Conservation (phyloP, 2,888 invertebrate species). For the Lamellibrachia satsuma region DNA sequence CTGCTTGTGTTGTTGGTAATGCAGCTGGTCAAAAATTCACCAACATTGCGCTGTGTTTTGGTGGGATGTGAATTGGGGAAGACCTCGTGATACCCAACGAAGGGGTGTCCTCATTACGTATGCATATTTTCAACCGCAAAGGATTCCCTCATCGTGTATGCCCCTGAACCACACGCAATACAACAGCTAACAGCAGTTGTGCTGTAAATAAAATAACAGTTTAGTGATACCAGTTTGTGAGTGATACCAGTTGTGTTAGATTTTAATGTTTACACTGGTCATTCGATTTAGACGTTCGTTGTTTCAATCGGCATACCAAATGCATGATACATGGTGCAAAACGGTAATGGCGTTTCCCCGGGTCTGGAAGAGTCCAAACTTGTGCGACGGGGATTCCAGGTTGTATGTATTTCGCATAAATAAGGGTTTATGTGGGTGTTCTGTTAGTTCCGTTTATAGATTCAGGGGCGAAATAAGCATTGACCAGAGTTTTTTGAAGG, state of each 20-base stretch:
- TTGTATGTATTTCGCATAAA: not conserved
- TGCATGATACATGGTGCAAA: not conserved
- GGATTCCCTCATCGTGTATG: not conserved
- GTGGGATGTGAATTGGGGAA: not conserved
- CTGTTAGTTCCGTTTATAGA: not conserved
- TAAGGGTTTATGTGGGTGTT: not conserved
- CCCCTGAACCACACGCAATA: not conserved
- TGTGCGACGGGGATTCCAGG: constrained; percentile 3
- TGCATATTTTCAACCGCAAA: constrained; percentile 17
- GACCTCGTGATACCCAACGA: constrained; percentile 13
- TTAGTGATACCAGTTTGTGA: not conserved
- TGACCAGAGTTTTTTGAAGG: too few species aligned
- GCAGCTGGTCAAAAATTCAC: not conserved
- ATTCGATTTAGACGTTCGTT: not conserved
- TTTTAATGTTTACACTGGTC: not conserved
- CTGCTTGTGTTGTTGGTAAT: not conserved
- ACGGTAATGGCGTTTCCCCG: constrained; percentile 7
- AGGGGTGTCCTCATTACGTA: constrained; percentile 17
- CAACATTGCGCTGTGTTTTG: constrained; percentile 17
- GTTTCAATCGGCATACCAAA: constrained; percentile 13
- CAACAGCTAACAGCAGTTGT: not conserved
- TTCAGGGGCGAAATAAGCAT: not conserved
- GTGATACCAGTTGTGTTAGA: not conserved
- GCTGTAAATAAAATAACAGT: not conserved
- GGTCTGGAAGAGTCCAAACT: not conserved